A percentile compares a stretch with the other conserved stretches of the same genome.
These are phyloP conservation scores for Pseudotriccus pelzelni DNA, from an alignment of 2,797 vertebrate species.

Conservation along the genomic window DNA sequence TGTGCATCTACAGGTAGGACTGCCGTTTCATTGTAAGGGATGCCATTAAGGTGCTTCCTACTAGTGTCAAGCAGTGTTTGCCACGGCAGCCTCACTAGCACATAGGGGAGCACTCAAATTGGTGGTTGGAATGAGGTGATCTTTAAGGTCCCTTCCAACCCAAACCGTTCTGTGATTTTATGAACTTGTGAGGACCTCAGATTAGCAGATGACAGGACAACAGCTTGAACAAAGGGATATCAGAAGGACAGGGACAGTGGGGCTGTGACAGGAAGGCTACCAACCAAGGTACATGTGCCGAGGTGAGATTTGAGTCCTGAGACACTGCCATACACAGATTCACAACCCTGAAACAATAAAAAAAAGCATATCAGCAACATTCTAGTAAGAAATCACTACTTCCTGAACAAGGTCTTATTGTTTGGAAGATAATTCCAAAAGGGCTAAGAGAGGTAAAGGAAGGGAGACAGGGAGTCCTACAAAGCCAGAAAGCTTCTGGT, in stretches of 20 bases:
- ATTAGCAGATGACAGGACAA: not conserved
- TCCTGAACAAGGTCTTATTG: not conserved
- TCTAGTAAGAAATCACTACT: not conserved
- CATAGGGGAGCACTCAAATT: not conserved
- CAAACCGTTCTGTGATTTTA: not conserved
- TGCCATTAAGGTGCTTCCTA: not conserved
- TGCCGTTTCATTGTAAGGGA: not conserved
- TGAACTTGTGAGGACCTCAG: not conserved
- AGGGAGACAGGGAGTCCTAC: not conserved
- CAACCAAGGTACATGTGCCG: conserved; percentile 88
- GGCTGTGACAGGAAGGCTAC: conserved; percentile 35
- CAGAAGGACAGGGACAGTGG: not conserved
- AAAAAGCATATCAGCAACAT: not conserved
- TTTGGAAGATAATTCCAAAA: not conserved
- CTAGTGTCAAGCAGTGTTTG: not conserved
- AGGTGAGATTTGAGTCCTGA: conserved; percentile 94
- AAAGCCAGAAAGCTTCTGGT: not conserved
- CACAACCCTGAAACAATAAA: conserved; percentile 75
- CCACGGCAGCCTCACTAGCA: not conserved
- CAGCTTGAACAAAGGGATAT: not conserved
- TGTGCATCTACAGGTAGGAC: not conserved
- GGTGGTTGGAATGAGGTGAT: not conserved
- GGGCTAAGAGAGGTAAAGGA: not conserved
- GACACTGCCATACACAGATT: conserved; percentile 88
- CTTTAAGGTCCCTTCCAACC: not conserved